A percentile compares a stretch with the other conserved stretches of the same genome.
Conservation (phyloP, 2,888 invertebrate species). For the Encarsia formosa region DNA sequence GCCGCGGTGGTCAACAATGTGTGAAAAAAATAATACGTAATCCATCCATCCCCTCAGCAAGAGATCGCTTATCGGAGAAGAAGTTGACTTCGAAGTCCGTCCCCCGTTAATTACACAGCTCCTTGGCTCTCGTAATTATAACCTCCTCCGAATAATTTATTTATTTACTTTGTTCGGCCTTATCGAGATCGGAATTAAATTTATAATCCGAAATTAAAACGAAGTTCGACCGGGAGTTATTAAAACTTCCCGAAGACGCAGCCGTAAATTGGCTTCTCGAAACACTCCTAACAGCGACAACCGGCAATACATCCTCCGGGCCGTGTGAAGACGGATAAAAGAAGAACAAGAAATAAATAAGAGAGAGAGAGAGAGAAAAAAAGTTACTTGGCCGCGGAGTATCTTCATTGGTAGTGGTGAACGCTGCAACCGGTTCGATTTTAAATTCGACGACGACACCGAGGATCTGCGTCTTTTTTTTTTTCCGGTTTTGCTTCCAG, state of each 20-base stretch:
- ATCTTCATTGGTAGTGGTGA: conserved; percentile 19
- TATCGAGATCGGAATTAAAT: conserved; percentile 13
- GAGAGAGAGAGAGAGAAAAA: conserved; percentile 5
- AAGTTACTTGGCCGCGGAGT: background rate
- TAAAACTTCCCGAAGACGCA: conserved; percentile 20
- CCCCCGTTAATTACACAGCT: too few relatives aligned
- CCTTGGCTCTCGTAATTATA: too few relatives aligned
- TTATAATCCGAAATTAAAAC: conserved; percentile 15
- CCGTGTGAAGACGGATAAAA: conserved; percentile 13
- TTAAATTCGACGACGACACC: background rate
- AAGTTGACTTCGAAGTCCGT: too few relatives aligned
- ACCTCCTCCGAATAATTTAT: too few relatives aligned
- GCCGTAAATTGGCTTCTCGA: conserved; percentile 23
- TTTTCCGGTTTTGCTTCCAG: too few relatives aligned
- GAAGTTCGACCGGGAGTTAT: conserved; percentile 18
- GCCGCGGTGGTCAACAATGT: too few relatives aligned
- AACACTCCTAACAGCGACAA: conserved; percentile 17
- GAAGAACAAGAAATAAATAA: conserved; percentile 7
- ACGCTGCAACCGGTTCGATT: background rate
- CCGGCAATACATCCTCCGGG: conserved; percentile 3
- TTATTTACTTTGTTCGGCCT: background rate
- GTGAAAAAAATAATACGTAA: too few relatives aligned
- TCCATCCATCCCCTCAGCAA: too few relatives aligned
- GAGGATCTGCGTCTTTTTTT: background rate
- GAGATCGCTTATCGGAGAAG: too few relatives aligned